Evolutionary conservation across 2,113 vertebrate genomes (phyloP).

Genomic region (Monarcha castaneiventris): DNA sequence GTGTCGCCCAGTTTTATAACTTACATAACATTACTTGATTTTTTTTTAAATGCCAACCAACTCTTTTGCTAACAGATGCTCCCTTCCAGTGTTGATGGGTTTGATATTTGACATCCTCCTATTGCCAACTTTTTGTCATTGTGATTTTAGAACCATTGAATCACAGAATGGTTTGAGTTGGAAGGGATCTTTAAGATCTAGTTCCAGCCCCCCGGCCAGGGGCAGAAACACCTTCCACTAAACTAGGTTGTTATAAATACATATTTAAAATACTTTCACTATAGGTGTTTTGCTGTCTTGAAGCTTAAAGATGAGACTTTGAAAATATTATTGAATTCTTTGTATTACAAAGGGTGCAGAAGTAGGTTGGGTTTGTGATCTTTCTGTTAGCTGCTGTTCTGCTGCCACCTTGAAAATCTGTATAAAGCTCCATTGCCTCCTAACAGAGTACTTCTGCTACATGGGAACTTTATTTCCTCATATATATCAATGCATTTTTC

Average conservation of each 20-base stretch:
- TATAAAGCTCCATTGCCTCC: neutral
- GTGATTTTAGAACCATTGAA: neutral
- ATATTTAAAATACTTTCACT: neutral
- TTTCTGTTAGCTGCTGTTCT: neutral
- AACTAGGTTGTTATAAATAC: neutral
- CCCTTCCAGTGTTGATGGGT: neutral
- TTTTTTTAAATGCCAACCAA: neutral
- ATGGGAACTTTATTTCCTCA: neutral
- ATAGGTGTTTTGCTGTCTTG: neutral
- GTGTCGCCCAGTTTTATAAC: neutral
- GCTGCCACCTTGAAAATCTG: neutral
- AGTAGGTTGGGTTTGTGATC: neutral
- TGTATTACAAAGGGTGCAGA: neutral
- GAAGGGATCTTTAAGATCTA: neutral
- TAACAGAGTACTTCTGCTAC: neutral
- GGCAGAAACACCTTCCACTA: neutral
- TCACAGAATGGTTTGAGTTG: neutral
- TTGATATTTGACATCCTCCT: neutral
- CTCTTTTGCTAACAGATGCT: neutral
- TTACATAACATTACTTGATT: neutral
- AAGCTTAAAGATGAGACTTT: neutral
- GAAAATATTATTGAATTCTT: neutral
- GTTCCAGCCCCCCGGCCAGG: neutral
- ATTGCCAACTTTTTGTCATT: neutral
- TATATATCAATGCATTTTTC: neutral